Evolutionary conservation across 2,888 invertebrate species (phyloP).

Genomic region (Trichopoda pennipes): DNA sequence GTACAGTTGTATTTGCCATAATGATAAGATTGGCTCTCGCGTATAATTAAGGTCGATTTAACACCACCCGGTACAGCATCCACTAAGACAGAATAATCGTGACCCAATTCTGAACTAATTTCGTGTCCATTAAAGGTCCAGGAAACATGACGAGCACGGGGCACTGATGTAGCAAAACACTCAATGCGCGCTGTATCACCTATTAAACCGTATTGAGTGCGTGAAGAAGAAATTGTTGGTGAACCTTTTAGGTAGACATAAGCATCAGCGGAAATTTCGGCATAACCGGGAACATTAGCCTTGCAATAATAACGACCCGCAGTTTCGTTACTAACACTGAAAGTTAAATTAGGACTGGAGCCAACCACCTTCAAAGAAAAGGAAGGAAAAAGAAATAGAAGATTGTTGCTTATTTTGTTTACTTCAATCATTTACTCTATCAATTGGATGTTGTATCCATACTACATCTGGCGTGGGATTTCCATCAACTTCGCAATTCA

Average conservation of each 20-base stretch:
- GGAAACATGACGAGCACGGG: constrained; percentile 91
- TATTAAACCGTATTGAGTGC: constrained; percentile 90
- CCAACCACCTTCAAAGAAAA: constrained; percentile 84
- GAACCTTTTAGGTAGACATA: constrained; percentile 90
- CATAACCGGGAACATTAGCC: constrained; percentile 92
- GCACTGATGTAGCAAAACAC: constrained; percentile 94
- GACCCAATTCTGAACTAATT: constrained; percentile 87
- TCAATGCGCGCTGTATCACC: constrained; percentile 92
- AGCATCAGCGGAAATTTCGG: constrained; percentile 91
- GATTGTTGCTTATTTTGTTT: background rate
- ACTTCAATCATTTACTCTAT: constrained; percentile 81
- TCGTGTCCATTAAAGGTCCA: constrained; percentile 94
- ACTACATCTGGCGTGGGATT: constrained; percentile 93
- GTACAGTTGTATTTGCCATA: constrained; percentile 97
- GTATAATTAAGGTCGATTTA: constrained; percentile 93
- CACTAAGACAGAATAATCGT: constrained; percentile 88
- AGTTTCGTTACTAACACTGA: constrained; percentile 89
- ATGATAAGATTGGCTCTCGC: constrained; percentile 91
- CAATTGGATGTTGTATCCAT: constrained; percentile 93
- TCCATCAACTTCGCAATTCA: constrained; percentile 94
- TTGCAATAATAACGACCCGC: constrained; percentile 94
- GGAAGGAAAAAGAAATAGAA: background rate
- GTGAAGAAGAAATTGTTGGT: constrained; percentile 90
- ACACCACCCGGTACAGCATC: constrained; percentile 89
- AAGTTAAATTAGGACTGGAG: constrained; percentile 88